Evolutionary conservation across 2,113 vertebrate species (phyloP).

Genomic region (Muntiacus muntjak): DNA sequence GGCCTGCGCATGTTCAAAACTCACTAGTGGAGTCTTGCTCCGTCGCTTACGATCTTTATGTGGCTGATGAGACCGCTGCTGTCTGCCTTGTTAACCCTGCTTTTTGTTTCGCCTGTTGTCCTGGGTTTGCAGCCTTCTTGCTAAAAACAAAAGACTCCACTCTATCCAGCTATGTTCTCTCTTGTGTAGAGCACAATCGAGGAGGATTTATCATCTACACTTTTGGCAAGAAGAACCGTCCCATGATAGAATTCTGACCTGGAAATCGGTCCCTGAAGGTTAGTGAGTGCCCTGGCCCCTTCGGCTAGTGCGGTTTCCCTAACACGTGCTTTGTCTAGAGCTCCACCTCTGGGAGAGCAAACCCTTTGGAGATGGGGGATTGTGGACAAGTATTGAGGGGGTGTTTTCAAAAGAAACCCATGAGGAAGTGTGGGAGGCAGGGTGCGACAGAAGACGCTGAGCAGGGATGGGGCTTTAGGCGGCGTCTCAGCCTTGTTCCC

Average conservation of each 20-base stretch:
- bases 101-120: conserved; percentile 12
- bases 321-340: not conserved
- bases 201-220: not conserved
- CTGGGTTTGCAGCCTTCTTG: not conserved
- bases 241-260: not conserved
- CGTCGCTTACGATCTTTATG: not conserved
- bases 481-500: not conserved
- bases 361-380: not conserved
- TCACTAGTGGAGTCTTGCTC: not conserved
- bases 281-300: not conserved
- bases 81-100: not conserved
- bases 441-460: not conserved
- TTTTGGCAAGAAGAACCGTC: not conserved
- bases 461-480: not conserved
- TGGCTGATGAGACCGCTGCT: not conserved
- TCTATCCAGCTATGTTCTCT: not conserved
- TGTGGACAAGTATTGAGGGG: not conserved
- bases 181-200: not conserved
- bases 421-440: not conserved
- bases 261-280: not conserved
- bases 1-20: not conserved
- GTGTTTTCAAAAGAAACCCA: not conserved
- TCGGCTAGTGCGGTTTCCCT: not conserved
- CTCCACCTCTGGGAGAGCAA: not conserved
- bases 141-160: not conserved